phyloP scores from a whole-genome alignment of 2,888 invertebrate genomes.

The Volucella zonaria region DNA sequence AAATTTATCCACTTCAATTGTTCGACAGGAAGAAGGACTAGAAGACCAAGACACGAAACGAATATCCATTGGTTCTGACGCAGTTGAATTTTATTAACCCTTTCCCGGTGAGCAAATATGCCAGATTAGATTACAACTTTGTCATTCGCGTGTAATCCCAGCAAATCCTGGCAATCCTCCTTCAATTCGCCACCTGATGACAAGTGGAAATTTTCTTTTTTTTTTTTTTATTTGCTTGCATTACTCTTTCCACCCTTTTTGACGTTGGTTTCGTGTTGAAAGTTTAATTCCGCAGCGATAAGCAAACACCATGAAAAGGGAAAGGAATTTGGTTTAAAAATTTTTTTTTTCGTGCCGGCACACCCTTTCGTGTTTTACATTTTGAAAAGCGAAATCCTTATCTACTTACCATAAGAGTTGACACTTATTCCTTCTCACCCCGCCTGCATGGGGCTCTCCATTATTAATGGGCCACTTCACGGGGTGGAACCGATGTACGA shows the following conservation, averaged over 20 bases:
- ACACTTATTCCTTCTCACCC: constrained; percentile 12
- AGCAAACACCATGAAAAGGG: constrained; percentile 69
- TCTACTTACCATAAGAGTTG: constrained; percentile 61
- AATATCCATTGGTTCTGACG: background rate
- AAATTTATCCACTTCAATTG: too few relatives aligned
- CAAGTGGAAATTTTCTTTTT: constrained; percentile 36
- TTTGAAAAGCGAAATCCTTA: constrained; percentile 55
- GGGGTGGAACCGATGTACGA: constrained; percentile 5
- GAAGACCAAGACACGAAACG: too few relatives aligned
- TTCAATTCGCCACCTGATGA: constrained; percentile 49
- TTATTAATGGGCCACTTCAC: constrained; percentile 58
- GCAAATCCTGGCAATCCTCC: constrained; percentile 24
- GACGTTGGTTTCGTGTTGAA: constrained; percentile 58
- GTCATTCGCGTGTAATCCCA: constrained; percentile 47
- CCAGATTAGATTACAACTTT: constrained; percentile 58
- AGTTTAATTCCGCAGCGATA: constrained; percentile 68
- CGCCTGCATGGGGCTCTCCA: constrained; percentile 12
- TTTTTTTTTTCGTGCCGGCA: constrained; percentile 10
- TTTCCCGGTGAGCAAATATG: constrained; percentile 26
- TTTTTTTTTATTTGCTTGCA: background rate
- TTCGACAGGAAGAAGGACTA: too few relatives aligned
- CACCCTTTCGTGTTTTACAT: constrained; percentile 69
- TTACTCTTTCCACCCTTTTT: background rate
- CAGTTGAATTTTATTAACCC: constrained; percentile 34
- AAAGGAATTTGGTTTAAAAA: background rate